phyloP scores from a whole-genome alignment of 2,888 invertebrate genomes.

The Taphrorychus bicolor region DNA sequence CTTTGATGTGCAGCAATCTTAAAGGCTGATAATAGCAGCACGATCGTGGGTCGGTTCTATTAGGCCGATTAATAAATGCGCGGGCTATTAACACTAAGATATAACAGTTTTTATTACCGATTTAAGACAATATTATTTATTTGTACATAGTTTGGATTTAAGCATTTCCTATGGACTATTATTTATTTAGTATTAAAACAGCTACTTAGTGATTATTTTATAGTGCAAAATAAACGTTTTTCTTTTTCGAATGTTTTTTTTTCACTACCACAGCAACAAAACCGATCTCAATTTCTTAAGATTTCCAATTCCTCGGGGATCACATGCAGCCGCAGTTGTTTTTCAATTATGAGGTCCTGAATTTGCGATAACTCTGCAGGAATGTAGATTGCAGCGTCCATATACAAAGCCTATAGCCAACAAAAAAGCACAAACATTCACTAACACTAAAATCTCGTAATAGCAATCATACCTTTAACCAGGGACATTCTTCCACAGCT shows the following conservation, averaged over 20 bases:
- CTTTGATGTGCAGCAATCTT: no score
- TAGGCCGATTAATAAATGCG: not conserved
- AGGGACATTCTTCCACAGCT: constrained; percentile 70
- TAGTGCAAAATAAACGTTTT: constrained; percentile 1
- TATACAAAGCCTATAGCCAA: constrained; percentile 64
- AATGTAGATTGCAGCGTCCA: constrained; percentile 70
- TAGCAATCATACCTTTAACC: constrained; percentile 64
- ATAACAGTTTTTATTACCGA: not conserved
- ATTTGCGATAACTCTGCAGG: constrained; percentile 71
- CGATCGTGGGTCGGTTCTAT: no score
- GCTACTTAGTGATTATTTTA: not conserved
- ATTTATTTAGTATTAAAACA: not conserved
- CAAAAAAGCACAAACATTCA: not conserved
- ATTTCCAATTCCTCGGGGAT: constrained; percentile 78
- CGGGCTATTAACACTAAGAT: not conserved
- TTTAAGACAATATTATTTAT: constrained; percentile 1
- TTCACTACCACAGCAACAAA: not conserved
- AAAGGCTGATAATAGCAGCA: no score
- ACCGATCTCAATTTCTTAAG: constrained; percentile 59
- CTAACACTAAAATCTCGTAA: not conserved
- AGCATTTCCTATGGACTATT: not conserved
- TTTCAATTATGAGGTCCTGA: constrained; percentile 78
- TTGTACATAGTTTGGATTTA: not conserved
- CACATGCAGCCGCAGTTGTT: constrained; percentile 76
- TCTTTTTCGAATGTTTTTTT: not conserved